Conservation (phyloP, 2,888 invertebrate genomes). For the Nycteola revayana region DNA sequence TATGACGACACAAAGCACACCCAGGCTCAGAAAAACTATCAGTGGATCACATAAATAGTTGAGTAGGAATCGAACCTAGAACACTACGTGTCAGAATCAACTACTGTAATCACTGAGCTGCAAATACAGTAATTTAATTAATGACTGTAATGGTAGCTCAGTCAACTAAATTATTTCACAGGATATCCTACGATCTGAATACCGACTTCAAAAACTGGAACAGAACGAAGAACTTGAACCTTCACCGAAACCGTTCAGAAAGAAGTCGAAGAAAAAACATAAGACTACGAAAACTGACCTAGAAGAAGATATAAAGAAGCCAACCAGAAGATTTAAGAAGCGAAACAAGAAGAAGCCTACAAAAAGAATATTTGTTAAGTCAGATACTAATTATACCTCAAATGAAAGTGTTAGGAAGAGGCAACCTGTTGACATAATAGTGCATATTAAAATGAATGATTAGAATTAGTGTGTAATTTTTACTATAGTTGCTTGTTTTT, state of each 20-base stretch:
- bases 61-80: too few species aligned
- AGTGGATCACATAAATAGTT: too few species aligned
- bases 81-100: too few species aligned
- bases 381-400: slow-evolving; percentile 14
- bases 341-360: slow-evolving; percentile 11
- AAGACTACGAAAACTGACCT: background rate
- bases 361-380: slow-evolving; percentile 19
- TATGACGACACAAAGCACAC: too few species aligned
- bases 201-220: slow-evolving; percentile 4
- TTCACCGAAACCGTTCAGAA: background rate
- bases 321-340: slow-evolving; percentile 4
- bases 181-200: background rate
- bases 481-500: too few species aligned
- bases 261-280: slow-evolving; percentile 8
- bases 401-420: slow-evolving; percentile 14
- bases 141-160: too few species aligned
- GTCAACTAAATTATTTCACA: too few species aligned
- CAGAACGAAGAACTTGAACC: slow-evolving; percentile 3
- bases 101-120: too few species aligned
- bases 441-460: slow-evolving; percentile 57
- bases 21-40: too few species aligned
- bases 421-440: slow-evolving; percentile 51
- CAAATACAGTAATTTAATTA: too few species aligned
- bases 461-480: slow-evolving; percentile 11
- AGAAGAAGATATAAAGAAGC: slow-evolving; percentile 2